phyloP scores from a whole-genome alignment of 2,797 vertebrate genomes.

The Coendou prehensilis region DNA sequence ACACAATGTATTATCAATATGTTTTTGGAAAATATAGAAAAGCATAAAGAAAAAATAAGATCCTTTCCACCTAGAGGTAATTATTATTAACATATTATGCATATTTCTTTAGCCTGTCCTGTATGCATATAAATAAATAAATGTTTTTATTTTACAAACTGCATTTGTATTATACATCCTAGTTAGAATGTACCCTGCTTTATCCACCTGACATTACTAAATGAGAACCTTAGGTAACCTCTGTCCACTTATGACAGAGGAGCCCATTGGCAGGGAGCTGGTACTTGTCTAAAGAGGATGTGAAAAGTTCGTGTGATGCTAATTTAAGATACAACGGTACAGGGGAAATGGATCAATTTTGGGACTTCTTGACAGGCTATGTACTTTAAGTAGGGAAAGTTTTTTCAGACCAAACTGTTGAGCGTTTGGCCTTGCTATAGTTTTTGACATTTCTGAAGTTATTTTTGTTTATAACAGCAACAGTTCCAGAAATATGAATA shows the following conservation, averaged over 20 bases:
- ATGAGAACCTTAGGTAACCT: not conserved
- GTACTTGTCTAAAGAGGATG: not conserved
- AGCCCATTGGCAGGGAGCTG: not conserved
- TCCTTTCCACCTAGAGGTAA: not conserved
- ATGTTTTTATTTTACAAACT: not conserved
- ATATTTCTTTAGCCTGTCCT: not conserved
- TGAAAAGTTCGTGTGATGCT: not conserved
- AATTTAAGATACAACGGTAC: not conserved
- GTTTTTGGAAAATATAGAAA: not conserved
- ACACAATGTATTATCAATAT: not conserved
- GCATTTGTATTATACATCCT: not conserved
- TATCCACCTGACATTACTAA: not conserved
- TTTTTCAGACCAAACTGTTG: not conserved
- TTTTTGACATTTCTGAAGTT: constrained; percentile 66
- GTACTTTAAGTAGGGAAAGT: not conserved
- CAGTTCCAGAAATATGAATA: not conserved
- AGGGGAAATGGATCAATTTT: not conserved
- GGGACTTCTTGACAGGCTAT: not conserved
- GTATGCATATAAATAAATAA: not conserved
- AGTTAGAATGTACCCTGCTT: not conserved
- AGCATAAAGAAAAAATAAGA: not conserved
- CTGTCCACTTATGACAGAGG: not conserved
- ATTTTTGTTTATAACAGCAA: not conserved
- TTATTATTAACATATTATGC: not conserved
- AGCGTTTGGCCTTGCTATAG: constrained; percentile 6